Percentiles rank a stretch among this genome's conserved stretches.
Evolutionary conservation across 2,797 vertebrate genomes (phyloP).

Genomic region (Paedocypris micromegethes): DNA sequence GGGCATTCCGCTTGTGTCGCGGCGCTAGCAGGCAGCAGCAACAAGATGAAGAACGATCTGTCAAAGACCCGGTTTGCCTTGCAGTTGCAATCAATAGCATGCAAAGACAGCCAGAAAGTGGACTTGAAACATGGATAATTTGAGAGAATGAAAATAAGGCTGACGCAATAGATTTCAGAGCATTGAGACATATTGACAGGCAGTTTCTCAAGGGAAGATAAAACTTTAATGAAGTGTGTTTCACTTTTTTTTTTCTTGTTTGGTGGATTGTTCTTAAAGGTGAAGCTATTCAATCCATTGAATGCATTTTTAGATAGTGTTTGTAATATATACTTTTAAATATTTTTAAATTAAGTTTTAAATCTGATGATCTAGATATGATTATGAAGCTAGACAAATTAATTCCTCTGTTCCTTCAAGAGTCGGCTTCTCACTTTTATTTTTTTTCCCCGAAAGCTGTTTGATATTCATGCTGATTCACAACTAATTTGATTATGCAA

Average conservation of each 20-base stretch:
- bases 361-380: too few relatives aligned
- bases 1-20: slow-evolving; percentile 2
- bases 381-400: too few relatives aligned
- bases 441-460: slow-evolving; percentile 12
- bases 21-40: slow-evolving; percentile 4
- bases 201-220: slow-evolving; percentile 7
- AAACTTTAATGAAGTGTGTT: neutral
- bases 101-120: slow-evolving; percentile 11
- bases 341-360: too few relatives aligned
- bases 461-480: slow-evolving; percentile 41
- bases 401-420: too few relatives aligned
- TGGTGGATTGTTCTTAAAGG: neutral
- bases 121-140: slow-evolving; percentile 4
- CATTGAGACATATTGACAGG: neutral
- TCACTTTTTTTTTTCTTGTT: neutral
- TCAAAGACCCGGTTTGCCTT: slow-evolving; percentile 23
- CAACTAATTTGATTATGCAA: slow-evolving; percentile 43
- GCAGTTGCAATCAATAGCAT: slow-evolving; percentile 14
- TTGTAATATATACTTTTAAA: too few relatives aligned
- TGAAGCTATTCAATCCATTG: neutral
- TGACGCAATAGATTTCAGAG: slow-evolving; percentile 1
- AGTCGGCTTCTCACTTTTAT: slow-evolving; percentile 9
- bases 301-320: neutral
- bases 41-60: slow-evolving; percentile 26
- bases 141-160: neutral